phyloP scores from a whole-genome alignment of 2,888 invertebrate genomes.

The Artemia sinica region DNA sequence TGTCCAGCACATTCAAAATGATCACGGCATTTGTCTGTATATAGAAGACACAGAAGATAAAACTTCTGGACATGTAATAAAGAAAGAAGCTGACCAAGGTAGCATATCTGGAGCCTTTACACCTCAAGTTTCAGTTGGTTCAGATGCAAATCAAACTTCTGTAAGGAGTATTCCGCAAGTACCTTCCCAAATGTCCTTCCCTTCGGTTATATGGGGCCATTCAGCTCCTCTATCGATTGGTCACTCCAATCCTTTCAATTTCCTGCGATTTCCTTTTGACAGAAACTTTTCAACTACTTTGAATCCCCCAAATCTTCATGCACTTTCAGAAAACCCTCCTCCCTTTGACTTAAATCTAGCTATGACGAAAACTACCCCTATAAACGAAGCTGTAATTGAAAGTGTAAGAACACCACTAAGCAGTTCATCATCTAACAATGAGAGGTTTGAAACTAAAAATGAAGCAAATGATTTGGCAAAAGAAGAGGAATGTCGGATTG shows the following conservation, averaged over 20 bases:
- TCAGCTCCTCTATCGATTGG: neutral
- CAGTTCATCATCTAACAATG: neutral
- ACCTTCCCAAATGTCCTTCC: neutral
- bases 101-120: neutral
- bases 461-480: slow-evolving; percentile 44
- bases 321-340: neutral
- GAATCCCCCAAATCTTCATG: neutral
- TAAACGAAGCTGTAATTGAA: neutral
- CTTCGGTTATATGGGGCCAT: slow-evolving; percentile 10
- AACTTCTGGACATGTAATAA: slow-evolving; percentile 27
- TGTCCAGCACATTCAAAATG: slow-evolving; percentile 82
- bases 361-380: neutral
- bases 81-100: neutral
- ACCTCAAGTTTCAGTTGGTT: neutral
- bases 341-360: neutral
- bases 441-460: neutral
- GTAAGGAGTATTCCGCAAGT: neutral
- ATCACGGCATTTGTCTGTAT: slow-evolving; percentile 85
- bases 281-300: neutral
- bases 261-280: slow-evolving; percentile 1
- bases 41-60: slow-evolving; percentile 41
- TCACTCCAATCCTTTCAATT: slow-evolving; percentile 5
- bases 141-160: neutral
- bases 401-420: neutral
- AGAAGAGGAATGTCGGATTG: slow-evolving; percentile 48